Base-by-base conservation (phyloP, 2,113 vertebrate species). In the Callithrix jacchus region DNA sequence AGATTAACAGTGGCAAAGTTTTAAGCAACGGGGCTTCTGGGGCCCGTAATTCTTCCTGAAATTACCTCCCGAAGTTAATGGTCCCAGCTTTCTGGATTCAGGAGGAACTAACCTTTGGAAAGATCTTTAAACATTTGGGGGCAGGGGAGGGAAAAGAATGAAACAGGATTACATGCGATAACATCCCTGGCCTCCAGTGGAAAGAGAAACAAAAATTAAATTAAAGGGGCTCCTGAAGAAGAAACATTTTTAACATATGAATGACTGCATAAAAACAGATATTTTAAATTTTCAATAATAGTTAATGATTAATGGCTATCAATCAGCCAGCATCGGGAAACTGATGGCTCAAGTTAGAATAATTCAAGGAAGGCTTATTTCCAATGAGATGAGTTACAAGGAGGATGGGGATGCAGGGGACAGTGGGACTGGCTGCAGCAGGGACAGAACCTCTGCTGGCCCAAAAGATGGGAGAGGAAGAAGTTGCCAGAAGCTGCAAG, bases 181-280 rank as follows among this genome's bases (percentile, higher is more conserved):
- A 27, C 3, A n/a, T 6, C 66, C 21, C 32, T 76, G 45, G 32
- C 54, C 88, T 87, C 68, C 76, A 56, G 37, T 18, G 45, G 37
- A 90, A 81, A 91, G 71, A 40, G 8, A 68, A 68, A 45, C 40
- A 8, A 64, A 91, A 82, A 77, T 42, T 68, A 30, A 21, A 52
- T 40, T 58, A 42, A 87, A 64, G 20, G 56, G 45, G 2, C 9
- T 71, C 45, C 21, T 52, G 27, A 80, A 37, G 85, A 76, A 45
- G 23, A 91, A 77, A 52, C 45, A 74, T 45, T 61, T 89, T 56
- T 1, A 42, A 92, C 95, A 77, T 79, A 79, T 21, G 25, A 93
- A 77, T 61, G 40, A 76, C 30, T 88, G 56, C 10, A 54, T 81
- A 80, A 79, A 93, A 49, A 3, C 64, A 94, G 32, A 70, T 83